Evolutionary conservation across 2,113 vertebrate genomes (phyloP).

Genomic region (Ammodytes dubius): DNA sequence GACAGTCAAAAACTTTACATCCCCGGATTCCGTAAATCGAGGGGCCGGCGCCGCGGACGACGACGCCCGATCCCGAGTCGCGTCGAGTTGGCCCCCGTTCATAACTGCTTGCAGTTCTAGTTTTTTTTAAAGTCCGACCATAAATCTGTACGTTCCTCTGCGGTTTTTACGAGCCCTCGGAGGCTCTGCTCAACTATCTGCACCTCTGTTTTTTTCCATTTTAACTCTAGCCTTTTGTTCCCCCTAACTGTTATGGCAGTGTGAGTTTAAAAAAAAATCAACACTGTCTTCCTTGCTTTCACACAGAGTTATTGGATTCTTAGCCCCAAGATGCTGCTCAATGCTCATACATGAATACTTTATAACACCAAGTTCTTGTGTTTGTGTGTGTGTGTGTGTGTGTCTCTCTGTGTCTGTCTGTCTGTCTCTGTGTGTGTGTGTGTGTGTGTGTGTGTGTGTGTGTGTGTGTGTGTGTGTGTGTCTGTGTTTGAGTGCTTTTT

Average conservation of each 20-base stretch:
- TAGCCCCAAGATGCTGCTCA: conserved; percentile 29
- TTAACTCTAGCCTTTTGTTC: conserved; percentile 21
- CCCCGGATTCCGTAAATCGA: too few relatives aligned
- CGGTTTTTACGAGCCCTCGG: conserved; percentile 58
- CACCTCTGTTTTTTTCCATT: conserved; percentile 43
- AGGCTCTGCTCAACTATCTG: conserved; percentile 44
- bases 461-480: not conserved
- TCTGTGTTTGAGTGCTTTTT: not conserved
- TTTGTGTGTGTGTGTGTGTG: not conserved
- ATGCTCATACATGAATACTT: conserved; percentile 38
- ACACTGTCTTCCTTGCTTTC: conserved; percentile 25
- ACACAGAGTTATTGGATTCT: conserved; percentile 32
- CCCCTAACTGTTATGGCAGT: conserved; percentile 37
- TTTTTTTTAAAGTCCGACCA: not conserved
- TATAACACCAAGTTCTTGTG: not conserved
- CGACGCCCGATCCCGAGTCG: too few relatives aligned
- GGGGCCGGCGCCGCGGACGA: too few relatives aligned
- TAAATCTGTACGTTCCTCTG: conserved; percentile 58
- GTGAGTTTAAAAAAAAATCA: not conserved
- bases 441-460: too few relatives aligned
- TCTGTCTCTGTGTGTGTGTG: too few relatives aligned
- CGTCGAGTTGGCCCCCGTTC: too few relatives aligned
- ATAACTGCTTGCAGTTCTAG: too few relatives aligned
- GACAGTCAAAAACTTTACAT: too few relatives aligned
- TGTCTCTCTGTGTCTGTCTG: too few relatives aligned